A percentile compares a stretch with the other conserved stretches of the same genome.
Conservation (phyloP, 2,797 vertebrate genomes). For the Sebastes melanostomus region DNA sequence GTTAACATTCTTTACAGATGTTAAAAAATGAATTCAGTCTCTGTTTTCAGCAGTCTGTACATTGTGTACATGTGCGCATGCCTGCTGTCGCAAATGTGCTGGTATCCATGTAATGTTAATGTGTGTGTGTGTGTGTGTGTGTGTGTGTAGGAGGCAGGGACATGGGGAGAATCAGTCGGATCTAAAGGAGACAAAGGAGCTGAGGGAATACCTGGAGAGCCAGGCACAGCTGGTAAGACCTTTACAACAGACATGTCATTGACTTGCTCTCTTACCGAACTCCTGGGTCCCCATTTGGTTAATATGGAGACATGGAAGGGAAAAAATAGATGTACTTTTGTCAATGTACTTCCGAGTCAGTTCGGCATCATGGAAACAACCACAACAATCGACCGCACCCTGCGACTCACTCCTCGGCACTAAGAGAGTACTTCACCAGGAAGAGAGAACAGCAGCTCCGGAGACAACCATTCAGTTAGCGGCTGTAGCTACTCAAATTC, state of each 20-base stretch:
- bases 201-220: conserved; percentile 84
- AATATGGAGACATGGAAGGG: background rate
- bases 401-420: fast-evolving
- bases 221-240: conserved; percentile 84
- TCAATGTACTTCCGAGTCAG: too few relatives aligned
- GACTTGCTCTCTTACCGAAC: background rate
- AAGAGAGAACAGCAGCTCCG: fast-evolving
- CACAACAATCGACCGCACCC: too few relatives aligned
- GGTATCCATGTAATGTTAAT: background rate
- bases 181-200: conserved; percentile 93
- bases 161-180: conserved; percentile 51
- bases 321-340: too few relatives aligned
- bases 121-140: conserved; percentile 6
- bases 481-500: too few relatives aligned
- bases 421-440: fast-evolving
- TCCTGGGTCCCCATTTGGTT: background rate
- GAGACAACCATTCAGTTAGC: too few relatives aligned
- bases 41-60: background rate
- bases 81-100: background rate
- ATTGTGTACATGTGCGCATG: background rate
- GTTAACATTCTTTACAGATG: background rate
- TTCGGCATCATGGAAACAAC: too few relatives aligned
- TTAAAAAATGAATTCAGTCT: background rate
- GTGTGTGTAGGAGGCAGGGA: conserved; percentile 55
- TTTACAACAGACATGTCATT: background rate